phyloP scores from a whole-genome alignment of 2,888 invertebrate genomes.

The Cancer borealis region DNA sequence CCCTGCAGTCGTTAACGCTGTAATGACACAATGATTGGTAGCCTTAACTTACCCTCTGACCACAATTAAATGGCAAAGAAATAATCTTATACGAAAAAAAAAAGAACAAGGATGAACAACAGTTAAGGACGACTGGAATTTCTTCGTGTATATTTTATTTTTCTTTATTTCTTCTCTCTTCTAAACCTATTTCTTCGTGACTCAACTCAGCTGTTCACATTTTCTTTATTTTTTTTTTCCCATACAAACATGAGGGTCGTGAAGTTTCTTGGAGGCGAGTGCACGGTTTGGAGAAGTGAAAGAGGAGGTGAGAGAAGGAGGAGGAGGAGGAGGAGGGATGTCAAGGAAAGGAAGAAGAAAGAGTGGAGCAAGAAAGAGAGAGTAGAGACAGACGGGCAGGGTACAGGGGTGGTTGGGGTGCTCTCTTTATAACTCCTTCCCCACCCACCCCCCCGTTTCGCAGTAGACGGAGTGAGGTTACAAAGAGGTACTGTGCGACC shows the following conservation, averaged over 20 bases:
- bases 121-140: not conserved
- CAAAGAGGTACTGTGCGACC: not conserved
- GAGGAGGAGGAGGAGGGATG: not conserved
- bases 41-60: not conserved
- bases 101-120: not conserved
- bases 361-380: not conserved
- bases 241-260: not conserved
- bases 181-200: not conserved
- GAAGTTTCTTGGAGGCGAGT: not conserved
- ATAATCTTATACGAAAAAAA: not conserved
- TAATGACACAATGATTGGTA: not conserved
- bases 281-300: not conserved
- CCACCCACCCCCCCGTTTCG: not conserved
- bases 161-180: not conserved
- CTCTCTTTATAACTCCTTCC: not conserved
- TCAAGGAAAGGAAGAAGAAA: not conserved
- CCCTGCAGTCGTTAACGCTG: not conserved
- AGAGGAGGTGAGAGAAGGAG: not conserved
- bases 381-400: not conserved
- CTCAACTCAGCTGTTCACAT: not conserved
- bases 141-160: not conserved
- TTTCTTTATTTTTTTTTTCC: not conserved
- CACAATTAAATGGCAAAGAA: not conserved
- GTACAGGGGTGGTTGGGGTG: not conserved
- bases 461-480: not conserved